These are phyloP conservation scores for Odontophorus gujanensis DNA, from an alignment of 2,113 vertebrate genomes.

Conservation along the genomic window DNA sequence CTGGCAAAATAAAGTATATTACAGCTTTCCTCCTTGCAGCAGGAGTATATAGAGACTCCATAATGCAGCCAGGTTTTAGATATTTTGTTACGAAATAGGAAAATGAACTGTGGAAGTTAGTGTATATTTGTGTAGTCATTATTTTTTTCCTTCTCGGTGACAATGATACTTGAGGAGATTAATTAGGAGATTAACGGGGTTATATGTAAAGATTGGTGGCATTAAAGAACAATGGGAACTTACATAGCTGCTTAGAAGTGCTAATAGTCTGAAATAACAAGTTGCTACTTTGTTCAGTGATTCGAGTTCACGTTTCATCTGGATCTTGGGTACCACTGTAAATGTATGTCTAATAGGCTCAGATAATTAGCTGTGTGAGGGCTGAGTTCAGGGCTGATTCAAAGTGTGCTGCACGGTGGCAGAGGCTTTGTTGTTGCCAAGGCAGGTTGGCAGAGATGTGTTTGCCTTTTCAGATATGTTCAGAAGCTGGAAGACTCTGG, in stretches of 20 bases:
- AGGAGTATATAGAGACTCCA: not conserved
- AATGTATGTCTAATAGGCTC: not conserved
- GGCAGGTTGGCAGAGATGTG: not conserved
- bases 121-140: not conserved
- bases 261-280: not conserved
- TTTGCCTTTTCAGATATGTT: not conserved
- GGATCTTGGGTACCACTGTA: not conserved
- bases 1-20: not conserved
- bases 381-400: not conserved
- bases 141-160: not conserved
- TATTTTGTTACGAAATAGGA: not conserved
- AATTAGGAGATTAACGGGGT: rapidly evolving
- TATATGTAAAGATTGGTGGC: not conserved
- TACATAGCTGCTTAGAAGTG: not conserved
- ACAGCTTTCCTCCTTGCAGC: not conserved
- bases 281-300: not conserved
- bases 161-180: not conserved
- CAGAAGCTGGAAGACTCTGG: not conserved
- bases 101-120: not conserved
- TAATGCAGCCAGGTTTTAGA: not conserved
- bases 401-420: not conserved
- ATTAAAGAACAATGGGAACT: not conserved
- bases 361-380: not conserved
- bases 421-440: not conserved
- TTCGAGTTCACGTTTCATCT: not conserved